A percentile compares a stretch with the other conserved stretches of the same genome.
phyloP scores from a whole-genome alignment of 64 coral and sea anemone genomes.

The Hydrozoanthus tunicans region DNA sequence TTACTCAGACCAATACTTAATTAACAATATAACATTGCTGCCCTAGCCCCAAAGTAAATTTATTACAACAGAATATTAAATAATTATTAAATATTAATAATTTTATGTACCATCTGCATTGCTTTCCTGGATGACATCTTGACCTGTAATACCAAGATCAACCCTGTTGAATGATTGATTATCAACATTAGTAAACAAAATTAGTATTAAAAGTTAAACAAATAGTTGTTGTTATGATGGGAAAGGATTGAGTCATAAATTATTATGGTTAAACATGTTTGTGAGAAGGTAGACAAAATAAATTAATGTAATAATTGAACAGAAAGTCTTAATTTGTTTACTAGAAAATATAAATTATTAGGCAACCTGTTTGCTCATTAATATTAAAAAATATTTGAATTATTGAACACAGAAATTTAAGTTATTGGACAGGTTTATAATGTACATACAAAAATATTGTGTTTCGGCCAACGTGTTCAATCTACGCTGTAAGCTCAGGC shows the following conservation, averaged over 20 bases:
- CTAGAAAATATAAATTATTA: neutral
- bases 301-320: too few relatives aligned
- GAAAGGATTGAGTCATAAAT: too few relatives aligned
- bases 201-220: too few relatives aligned
- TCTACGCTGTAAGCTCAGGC: too few relatives aligned
- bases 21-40: neutral
- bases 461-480: too few relatives aligned
- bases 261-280: too few relatives aligned
- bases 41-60: neutral
- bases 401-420: too few relatives aligned
- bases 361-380: neutral
- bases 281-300: too few relatives aligned
- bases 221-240: too few relatives aligned
- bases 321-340: neutral
- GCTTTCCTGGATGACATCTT: conserved; percentile 60
- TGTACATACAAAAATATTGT: too few relatives aligned
- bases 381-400: neutral
- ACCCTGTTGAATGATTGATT: conserved; percentile 10
- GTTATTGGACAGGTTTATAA: too few relatives aligned
- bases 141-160: conserved; percentile 65
- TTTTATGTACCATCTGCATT: conserved; percentile 38
- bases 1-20: too few relatives aligned
- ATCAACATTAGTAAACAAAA: neutral
- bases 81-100: neutral
- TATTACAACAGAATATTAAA: neutral